These are phyloP conservation scores for Scaptomyza polygonia DNA, from an alignment of 2,888 invertebrate genomes.

Conservation along the genomic window DNA sequence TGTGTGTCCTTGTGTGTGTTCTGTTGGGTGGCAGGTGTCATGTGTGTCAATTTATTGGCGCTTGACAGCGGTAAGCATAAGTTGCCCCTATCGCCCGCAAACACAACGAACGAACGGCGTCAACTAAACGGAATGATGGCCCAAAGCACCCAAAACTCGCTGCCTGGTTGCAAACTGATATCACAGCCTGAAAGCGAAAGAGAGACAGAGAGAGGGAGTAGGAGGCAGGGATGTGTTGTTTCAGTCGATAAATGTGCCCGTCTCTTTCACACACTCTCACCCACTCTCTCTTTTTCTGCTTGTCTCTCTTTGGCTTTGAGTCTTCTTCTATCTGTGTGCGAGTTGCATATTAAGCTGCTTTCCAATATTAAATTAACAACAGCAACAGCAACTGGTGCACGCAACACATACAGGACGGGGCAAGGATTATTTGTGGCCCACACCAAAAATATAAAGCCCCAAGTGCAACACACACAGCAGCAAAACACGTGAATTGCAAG, in stretches of 20 bases:
- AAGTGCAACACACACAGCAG: slow-evolving; percentile 34
- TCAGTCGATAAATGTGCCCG: slow-evolving; percentile 33
- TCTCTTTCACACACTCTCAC: slow-evolving; percentile 4
- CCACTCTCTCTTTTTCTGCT: not conserved
- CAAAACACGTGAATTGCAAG: slow-evolving; percentile 31
- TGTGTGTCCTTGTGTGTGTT: slow-evolving; percentile 13
- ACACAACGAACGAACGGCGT: slow-evolving; percentile 48
- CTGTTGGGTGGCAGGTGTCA: slow-evolving; percentile 8
- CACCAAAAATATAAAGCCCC: slow-evolving; percentile 45
- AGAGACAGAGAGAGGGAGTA: slow-evolving; percentile 17
- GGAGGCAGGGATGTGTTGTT: slow-evolving; percentile 42
- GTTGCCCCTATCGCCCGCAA: slow-evolving; percentile 73
- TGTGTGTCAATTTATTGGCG: slow-evolving; percentile 73
- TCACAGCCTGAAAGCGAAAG: not conserved
- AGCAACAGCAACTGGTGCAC: slow-evolving; percentile 43
- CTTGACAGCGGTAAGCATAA: slow-evolving; percentile 69
- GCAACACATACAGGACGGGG: slow-evolving; percentile 23
- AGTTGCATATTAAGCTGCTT: slow-evolving; percentile 76
- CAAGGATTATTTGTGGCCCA: slow-evolving; percentile 63
- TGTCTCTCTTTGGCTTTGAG: slow-evolving; percentile 2
- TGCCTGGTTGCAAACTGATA: slow-evolving; percentile 55
- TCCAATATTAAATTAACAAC: slow-evolving; percentile 79
- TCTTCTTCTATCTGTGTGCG: slow-evolving; percentile 36
- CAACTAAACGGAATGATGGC: slow-evolving; percentile 53
- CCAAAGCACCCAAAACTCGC: slow-evolving; percentile 33